Percentiles rank a stretch among this genome's conserved stretches.
These are phyloP conservation scores for Mylabris phalerata DNA, from an alignment of 1,140 invertebrate species.

Conservation along the genomic window DNA sequence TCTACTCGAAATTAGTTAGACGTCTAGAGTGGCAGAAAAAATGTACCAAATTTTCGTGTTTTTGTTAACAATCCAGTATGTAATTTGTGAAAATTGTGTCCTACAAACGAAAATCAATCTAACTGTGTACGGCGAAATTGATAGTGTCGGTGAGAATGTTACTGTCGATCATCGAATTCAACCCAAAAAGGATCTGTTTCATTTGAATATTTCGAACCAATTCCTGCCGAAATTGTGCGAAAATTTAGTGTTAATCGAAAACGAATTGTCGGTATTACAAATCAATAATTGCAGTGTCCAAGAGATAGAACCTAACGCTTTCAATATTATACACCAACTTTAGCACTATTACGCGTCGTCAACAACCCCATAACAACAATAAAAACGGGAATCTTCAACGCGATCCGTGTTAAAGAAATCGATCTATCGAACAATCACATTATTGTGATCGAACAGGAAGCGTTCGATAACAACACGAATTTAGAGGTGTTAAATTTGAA, in stretches of 20 bases:
- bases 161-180: slow-evolving; percentile 6
- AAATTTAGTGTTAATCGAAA: slow-evolving; percentile 16
- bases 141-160: slow-evolving; percentile 15
- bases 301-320: slow-evolving; percentile 14
- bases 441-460: slow-evolving; percentile 14
- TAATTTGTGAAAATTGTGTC: slow-evolving; percentile 14
- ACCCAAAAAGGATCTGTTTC: slow-evolving; percentile 17
- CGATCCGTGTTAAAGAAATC: slow-evolving; percentile 19
- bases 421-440: slow-evolving; percentile 22
- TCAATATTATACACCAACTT: slow-evolving; percentile 19
- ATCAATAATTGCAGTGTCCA: slow-evolving; percentile 16
- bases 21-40: neutral
- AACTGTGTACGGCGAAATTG: slow-evolving; percentile 10
- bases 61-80: neutral
- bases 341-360: slow-evolving; percentile 18
- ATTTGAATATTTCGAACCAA: slow-evolving; percentile 16
- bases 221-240: slow-evolving; percentile 16
- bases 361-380: slow-evolving; percentile 16
- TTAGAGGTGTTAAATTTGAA: slow-evolving; percentile 22
- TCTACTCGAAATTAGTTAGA: slow-evolving; percentile 9
- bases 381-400: slow-evolving; percentile 19
- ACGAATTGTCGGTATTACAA: slow-evolving; percentile 20
- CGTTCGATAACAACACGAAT: slow-evolving; percentile 23
- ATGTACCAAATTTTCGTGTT: slow-evolving; percentile 1
- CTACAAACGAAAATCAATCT: slow-evolving; percentile 6